Evolutionary conservation across 2,113 vertebrate species (phyloP).

Genomic region (Phrynosoma platyrhinos): DNA sequence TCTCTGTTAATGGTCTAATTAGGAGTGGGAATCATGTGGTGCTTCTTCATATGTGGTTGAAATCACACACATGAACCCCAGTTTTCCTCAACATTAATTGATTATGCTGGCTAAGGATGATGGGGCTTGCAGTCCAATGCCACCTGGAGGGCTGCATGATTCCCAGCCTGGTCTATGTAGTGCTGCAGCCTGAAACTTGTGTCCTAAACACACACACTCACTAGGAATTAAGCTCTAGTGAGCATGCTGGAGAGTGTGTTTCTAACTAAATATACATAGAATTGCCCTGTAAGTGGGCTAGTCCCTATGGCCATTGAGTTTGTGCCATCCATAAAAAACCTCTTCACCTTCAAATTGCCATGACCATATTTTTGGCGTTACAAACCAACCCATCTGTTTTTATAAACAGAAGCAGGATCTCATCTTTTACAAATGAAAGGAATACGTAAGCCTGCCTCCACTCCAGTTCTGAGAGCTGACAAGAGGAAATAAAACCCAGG

Average conservation of each 20-base stretch:
- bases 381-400: not conserved
- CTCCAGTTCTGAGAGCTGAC: too few species aligned
- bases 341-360: not conserved
- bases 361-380: not conserved
- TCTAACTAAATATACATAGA: not conserved
- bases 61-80: not conserved
- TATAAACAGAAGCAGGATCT: not conserved
- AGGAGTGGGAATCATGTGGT: not conserved
- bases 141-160: not conserved
- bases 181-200: not conserved
- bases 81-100: not conserved
- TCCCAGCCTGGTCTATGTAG: not conserved
- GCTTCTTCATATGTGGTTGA: not conserved
- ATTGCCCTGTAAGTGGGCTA: not conserved
- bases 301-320: not conserved
- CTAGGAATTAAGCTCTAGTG: not conserved
- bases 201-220: not conserved
- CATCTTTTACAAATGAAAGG: too few species aligned
- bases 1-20: not conserved
- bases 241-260: not conserved
- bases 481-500: too few species aligned
- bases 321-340: too few species aligned
- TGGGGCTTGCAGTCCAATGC: not conserved
- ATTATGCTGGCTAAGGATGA: not conserved
- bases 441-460: too few species aligned